phyloP scores from a whole-genome alignment of 2,113 vertebrate genomes.

The Typhlomys cinereus region DNA sequence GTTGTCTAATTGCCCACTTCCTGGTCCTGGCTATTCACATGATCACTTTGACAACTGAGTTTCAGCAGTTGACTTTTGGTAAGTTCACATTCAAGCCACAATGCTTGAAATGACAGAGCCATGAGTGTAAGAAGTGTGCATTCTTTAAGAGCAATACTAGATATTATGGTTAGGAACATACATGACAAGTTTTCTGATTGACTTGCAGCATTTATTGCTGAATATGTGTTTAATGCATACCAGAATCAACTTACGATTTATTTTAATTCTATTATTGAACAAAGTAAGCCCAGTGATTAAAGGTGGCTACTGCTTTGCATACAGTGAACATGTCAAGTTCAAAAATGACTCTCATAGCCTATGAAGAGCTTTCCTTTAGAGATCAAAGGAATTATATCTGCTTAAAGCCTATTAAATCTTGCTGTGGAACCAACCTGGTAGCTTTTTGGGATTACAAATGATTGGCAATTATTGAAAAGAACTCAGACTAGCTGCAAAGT shows the following conservation, averaged over 20 bases:
- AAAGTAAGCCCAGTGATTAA: not conserved
- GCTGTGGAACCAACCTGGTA: not conserved
- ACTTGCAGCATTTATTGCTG: slow-evolving; percentile 3
- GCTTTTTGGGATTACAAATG: not conserved
- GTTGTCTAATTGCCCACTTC: not conserved
- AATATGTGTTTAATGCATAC: not conserved
- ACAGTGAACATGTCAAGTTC: not conserved
- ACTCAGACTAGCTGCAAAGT: not conserved
- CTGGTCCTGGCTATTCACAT: not conserved
- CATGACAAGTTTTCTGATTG: not conserved
- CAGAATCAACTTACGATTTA: slow-evolving; percentile 22
- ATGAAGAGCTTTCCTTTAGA: not conserved
- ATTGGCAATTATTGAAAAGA: not conserved
- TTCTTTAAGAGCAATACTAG: not conserved
- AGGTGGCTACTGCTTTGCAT: not conserved
- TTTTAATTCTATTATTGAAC: not conserved
- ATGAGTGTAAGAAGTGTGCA: not conserved
- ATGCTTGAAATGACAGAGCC: not conserved
- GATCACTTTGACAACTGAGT: not conserved
- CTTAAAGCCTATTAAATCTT: not conserved
- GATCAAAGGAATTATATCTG: not conserved
- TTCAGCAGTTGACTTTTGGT: not conserved
- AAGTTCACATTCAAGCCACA: not conserved
- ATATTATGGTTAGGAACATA: not conserved
- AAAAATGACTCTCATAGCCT: not conserved